Conservation (phyloP, 2,888 invertebrate species). For the Rotaria magnacalcarata region DNA sequence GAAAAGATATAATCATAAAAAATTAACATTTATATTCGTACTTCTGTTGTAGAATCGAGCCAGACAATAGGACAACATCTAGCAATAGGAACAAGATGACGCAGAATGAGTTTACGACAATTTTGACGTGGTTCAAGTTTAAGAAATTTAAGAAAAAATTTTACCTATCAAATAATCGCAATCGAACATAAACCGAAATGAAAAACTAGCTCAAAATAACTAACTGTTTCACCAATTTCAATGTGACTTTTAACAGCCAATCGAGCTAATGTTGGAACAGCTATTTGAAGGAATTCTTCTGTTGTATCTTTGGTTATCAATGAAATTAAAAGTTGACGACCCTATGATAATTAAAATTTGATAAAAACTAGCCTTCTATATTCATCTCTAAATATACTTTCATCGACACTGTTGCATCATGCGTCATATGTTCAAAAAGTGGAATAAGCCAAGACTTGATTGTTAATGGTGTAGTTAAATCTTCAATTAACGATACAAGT, state of each 20-base stretch:
- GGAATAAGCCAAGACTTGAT: conserved; percentile 83
- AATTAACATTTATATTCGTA: neutral
- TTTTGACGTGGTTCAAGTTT: conserved; percentile 30
- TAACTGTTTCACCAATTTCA: conserved; percentile 27
- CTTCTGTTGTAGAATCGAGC: conserved; percentile 25
- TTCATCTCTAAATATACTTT: conserved; percentile 62
- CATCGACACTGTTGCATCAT: conserved; percentile 71
- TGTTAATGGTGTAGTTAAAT: conserved; percentile 82
- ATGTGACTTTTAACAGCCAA: conserved; percentile 37
- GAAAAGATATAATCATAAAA: neutral
- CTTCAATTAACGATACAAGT: conserved; percentile 87
- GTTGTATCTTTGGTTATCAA: conserved; percentile 5
- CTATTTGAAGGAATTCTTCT: conserved; percentile 31
- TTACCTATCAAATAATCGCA: neutral
- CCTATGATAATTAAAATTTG: neutral
- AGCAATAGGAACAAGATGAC: conserved; percentile 33
- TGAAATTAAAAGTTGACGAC: conserved; percentile 4
- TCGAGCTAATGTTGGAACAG: conserved; percentile 30
- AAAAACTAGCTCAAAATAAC: neutral
- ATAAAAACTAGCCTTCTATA: neutral
- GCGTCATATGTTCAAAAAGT: conserved; percentile 86
- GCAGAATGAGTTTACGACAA: conserved; percentile 12
- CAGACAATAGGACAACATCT: neutral
- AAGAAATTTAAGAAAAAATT: conserved; percentile 28
- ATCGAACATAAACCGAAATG: neutral